phyloP scores from a whole-genome alignment of 2,113 vertebrate genomes.

The Sylvilagus bachmani region DNA sequence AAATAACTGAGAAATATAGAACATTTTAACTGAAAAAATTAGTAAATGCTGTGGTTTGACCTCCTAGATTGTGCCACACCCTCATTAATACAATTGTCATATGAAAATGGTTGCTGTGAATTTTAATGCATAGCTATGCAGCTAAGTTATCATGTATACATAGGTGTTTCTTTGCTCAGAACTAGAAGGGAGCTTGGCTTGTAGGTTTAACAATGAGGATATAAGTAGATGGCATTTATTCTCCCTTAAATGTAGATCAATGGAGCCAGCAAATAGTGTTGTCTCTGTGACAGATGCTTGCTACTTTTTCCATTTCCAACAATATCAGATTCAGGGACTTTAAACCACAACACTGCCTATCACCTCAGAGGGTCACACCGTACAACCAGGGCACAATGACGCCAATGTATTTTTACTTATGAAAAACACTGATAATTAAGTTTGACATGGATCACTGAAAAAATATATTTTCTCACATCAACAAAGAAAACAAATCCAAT shows the following conservation, averaged over 20 bases:
- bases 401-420: constrained; percentile 49
- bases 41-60: not conserved
- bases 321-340: not conserved
- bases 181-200: not conserved
- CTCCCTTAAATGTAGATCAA: not conserved
- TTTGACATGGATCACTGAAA: constrained; percentile 21
- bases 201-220: not conserved
- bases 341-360: not conserved
- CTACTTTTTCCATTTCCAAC: not conserved
- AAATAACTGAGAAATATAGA: not conserved
- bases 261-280: not conserved
- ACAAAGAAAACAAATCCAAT: not conserved
- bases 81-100: not conserved
- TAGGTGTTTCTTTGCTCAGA: not conserved
- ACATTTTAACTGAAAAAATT: not conserved
- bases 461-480: not conserved
- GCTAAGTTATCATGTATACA: not conserved
- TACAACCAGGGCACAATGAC: constrained; percentile 9
- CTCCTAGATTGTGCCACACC: not conserved
- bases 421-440: constrained; percentile 1
- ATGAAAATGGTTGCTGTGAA: not conserved
- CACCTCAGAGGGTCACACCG: not conserved
- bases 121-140: not conserved
- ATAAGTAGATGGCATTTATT: not conserved
- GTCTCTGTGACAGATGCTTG: not conserved